Evolutionary conservation across 2,113 vertebrate species (phyloP), one percentile per base, ranked within the genome.

Genomic region (Thermophis baileyi): DNA sequence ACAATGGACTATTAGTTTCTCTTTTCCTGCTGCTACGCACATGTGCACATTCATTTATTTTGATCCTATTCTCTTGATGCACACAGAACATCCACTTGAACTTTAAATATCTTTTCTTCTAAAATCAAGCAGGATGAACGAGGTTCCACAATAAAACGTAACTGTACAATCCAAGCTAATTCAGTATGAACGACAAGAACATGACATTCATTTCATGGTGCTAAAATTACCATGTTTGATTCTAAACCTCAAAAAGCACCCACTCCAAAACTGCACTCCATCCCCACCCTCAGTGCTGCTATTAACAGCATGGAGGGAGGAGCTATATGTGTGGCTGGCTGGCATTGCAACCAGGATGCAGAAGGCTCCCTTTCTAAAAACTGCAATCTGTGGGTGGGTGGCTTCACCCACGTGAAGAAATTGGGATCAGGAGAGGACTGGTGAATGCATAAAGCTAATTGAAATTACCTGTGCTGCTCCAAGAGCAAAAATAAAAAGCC

Each of bases 321-420:
- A 10, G 35, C n/a, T 20, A 4, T 24, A 44, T 24, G 87, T 18
- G 69, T 22, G 69, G 63, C 7, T 85, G 60, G 35, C 90, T 91
- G 69, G 50, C 74, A 69, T 93, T 86, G 20, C 57, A 89, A 44
- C 50, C 63, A 94, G 96, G 95, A 94, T 94, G 94, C 90, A 81
- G 87, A 95, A 95, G 95, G 96, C 94, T 96, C 95, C 96, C 91
- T 94, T 93, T 94, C 94, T 96, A 92, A 96, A 97, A 97, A 95
- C 95, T 96, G 95, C 95, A 95, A 91, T 89, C 94, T 93, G 96
- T 96, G 96, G 95, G 95, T 94, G 96, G 96, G 95, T 93, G 54
- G 89, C 91, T 89, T 47, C 50, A 92, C 89, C 95, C 30, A 60
- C 74, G 86, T 20, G 51, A 85, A 96, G 91, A 91, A 94, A 44